These are phyloP conservation scores for Stenopsyche tienmushanensis DNA, from an alignment of 1,140 invertebrate genomes.

Conservation along the genomic window DNA sequence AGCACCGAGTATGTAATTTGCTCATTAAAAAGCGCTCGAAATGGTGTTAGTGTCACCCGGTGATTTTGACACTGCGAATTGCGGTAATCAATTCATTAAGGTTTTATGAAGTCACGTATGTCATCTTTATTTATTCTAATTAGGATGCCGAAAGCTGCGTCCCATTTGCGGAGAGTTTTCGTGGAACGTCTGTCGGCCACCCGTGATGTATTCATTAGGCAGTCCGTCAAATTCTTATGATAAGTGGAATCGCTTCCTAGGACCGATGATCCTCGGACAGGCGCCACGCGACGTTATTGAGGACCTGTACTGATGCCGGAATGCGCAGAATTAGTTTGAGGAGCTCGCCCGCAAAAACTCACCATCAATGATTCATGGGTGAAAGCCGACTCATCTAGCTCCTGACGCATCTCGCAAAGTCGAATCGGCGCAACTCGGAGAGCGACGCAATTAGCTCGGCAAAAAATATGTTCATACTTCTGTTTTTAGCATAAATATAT, in stretches of 20 bases:
- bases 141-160: too few relatives aligned
- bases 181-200: not conserved
- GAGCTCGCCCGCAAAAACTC: not conserved
- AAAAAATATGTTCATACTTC: not conserved
- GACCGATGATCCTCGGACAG: not conserved
- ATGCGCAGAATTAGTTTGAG: not conserved
- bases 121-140: too few relatives aligned
- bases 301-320: too few relatives aligned
- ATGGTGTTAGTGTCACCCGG: too few relatives aligned
- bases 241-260: conserved; percentile 10
- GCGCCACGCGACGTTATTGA: not conserved
- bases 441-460: not conserved
- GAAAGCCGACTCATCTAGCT: not conserved
- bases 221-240: conserved; percentile 16
- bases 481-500: not conserved
- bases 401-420: not conserved
- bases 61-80: too few relatives aligned
- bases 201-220: conserved; percentile 21
- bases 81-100: too few relatives aligned
- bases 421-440: not conserved
- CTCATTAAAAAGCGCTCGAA: too few relatives aligned
- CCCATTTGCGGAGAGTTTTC: too few relatives aligned
- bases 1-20: too few relatives aligned
- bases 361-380: not conserved
- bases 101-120: too few relatives aligned